Conservation (phyloP, 2,797 vertebrate genomes). For the Podargus strigoides region DNA sequence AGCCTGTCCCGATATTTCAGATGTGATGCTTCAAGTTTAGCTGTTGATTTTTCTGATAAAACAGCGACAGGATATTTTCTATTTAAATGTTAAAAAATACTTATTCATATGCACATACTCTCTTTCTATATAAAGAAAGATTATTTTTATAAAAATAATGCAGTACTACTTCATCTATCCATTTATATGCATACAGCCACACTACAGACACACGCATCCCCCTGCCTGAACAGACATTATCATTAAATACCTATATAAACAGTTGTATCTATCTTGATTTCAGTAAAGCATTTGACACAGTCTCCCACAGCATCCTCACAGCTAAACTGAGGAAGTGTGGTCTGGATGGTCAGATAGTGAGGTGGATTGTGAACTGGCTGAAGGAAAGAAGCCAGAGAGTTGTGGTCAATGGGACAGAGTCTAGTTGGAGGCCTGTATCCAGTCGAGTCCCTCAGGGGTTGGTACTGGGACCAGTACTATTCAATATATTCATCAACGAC, state of each 20-base stretch:
- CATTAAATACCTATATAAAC: background rate
- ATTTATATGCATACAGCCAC: background rate
- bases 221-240: background rate
- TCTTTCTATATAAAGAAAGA: background rate
- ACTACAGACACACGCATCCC: background rate
- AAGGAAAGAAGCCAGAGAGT: too few relatives aligned
- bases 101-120: background rate
- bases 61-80: background rate
- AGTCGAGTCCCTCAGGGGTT: too few relatives aligned
- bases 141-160: background rate
- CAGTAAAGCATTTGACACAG: too few relatives aligned
- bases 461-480: too few relatives aligned
- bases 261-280: too few relatives aligned
- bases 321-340: too few relatives aligned
- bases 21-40: background rate
- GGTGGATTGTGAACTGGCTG: too few relatives aligned
- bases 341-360: too few relatives aligned
- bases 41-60: background rate
- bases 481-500: too few relatives aligned
- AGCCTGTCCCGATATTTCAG: background rate
- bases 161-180: background rate
- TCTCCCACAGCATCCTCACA: too few relatives aligned
- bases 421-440: too few relatives aligned
- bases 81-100: background rate
- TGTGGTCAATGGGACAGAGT: too few relatives aligned